These are phyloP conservation scores for Euglossa dilemma DNA, from an alignment of 1,140 invertebrate genomes.

Conservation along the genomic window DNA sequence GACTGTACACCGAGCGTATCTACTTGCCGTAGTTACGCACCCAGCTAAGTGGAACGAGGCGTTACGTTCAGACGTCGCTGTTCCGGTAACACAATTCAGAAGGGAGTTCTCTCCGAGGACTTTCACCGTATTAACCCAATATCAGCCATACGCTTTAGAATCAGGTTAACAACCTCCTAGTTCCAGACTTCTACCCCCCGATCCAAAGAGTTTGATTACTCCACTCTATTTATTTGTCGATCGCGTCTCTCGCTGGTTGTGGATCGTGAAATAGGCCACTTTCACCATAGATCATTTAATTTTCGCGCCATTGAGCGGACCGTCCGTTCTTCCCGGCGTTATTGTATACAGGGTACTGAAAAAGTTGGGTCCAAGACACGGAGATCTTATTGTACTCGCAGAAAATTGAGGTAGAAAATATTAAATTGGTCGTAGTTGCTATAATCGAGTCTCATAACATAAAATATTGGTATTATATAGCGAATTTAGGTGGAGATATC, in stretches of 20 bases:
- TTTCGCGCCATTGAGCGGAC: not conserved
- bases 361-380: too few species aligned
- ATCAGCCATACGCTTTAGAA: slow-evolving; percentile 65
- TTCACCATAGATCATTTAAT: not conserved
- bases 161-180: slow-evolving; percentile 59
- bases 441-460: too few species aligned
- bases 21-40: slow-evolving; percentile 63
- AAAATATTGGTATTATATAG: too few species aligned
- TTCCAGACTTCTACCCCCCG: slow-evolving; percentile 20
- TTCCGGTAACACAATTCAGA: slow-evolving; percentile 68
- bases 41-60: slow-evolving; percentile 64
- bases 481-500: too few species aligned
- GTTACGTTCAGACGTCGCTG: slow-evolving; percentile 65
- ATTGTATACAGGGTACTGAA: too few species aligned
- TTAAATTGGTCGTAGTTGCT: too few species aligned
- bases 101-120: slow-evolving; percentile 64
- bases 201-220: slow-evolving; percentile 26
- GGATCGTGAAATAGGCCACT: not conserved
- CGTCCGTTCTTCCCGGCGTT: too few species aligned
- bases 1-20: slow-evolving; percentile 51
- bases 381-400: too few species aligned
- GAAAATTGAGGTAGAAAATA: too few species aligned
- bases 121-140: slow-evolving; percentile 70
- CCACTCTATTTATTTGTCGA: slow-evolving; percentile 29
- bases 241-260: not conserved